Base-by-base conservation (phyloP, 2,888 invertebrate species). In the Rhagium mordax region DNA sequence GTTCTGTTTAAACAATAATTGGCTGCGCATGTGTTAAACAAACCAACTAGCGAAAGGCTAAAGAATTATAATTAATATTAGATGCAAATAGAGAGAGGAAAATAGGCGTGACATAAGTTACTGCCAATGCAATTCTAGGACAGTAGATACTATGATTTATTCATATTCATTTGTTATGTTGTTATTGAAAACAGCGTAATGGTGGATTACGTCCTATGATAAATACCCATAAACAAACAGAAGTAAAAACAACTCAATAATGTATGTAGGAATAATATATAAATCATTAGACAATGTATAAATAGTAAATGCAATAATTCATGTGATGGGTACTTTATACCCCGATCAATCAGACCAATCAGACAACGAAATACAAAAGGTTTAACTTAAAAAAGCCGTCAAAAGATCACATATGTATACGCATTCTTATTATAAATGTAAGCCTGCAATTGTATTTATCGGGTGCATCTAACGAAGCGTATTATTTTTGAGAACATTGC, bases 61-160 rank as follows among this genome's bases (percentile, higher is more conserved):
- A 55, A 57, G 21, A 3, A 33, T 49, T 68, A 49, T 65, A 73
- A 69, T 75, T 68, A 67, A 73, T 71, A 73, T 51, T 59, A 66
- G 66, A 74, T 62, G 65, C 72, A 69, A 67, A 66, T 67, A 71
- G 70, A 53, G 47, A 78, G 71, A 70, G 41, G 72, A 74, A 74
- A 75, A 79, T 76, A 79, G 79, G 77, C 77, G 79, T 79, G 77
- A 76, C 71, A 74, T 77, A 77, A 79, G 71, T 76, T 76, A 79
- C 76, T 79, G 72, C 76, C 79, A 79, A 79, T 78, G 79, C 76
- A 60, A 71, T 71, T 74, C 71, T 74, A 70, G 74, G 74, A 76
- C 75, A 75, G 59, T 62, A 41, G 59, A 61, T 29, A 57, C 67
- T 64, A 57, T 70, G 49, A 76, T 71, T 74, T 74, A 74, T 53